Evolutionary conservation across 2,888 invertebrate genomes (phyloP).

Genomic region (Ganaspis brasiliensis): DNA sequence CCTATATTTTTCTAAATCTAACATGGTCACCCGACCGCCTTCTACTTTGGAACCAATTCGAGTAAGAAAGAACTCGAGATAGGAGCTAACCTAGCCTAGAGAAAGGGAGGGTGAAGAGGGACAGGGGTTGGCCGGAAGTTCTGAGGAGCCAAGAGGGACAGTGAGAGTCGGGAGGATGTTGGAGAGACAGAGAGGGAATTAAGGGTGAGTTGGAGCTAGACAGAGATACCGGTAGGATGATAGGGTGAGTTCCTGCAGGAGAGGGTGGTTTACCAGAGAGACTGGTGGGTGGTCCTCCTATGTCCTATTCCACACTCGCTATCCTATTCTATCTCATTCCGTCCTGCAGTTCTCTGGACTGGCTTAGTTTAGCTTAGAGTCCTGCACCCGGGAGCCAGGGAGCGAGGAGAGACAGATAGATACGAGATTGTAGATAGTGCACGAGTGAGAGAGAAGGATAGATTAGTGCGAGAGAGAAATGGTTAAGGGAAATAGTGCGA

Average conservation of each 20-base stretch:
- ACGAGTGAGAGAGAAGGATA: background rate
- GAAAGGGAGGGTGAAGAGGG: constrained; percentile 24
- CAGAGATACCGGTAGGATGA: constrained; percentile 60
- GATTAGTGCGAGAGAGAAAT: background rate
- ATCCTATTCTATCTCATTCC: constrained; percentile 67
- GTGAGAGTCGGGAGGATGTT: constrained; percentile 55
- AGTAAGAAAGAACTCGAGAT: too few species aligned
- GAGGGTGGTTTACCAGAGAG: constrained; percentile 48
- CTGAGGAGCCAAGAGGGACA: constrained; percentile 55
- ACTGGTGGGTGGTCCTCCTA: constrained; percentile 30
- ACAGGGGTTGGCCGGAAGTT: constrained; percentile 32
- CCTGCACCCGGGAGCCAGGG: constrained; percentile 58
- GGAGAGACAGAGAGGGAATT: constrained; percentile 10
- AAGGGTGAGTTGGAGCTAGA: constrained; percentile 22
- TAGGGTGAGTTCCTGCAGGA: constrained; percentile 62
- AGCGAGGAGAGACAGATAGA: constrained; percentile 41
- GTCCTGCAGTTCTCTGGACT: constrained; percentile 66
- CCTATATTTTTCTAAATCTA: too few species aligned
- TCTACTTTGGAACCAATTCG: too few species aligned
- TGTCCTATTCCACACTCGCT: constrained; percentile 47
- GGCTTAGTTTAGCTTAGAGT: constrained; percentile 77
- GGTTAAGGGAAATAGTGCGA: background rate
- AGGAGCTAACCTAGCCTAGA: background rate
- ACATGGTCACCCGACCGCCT: too few species aligned
- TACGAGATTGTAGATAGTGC: constrained; percentile 40